Conservation (phyloP, 2,797 vertebrate species). For the Periparus ater region DNA sequence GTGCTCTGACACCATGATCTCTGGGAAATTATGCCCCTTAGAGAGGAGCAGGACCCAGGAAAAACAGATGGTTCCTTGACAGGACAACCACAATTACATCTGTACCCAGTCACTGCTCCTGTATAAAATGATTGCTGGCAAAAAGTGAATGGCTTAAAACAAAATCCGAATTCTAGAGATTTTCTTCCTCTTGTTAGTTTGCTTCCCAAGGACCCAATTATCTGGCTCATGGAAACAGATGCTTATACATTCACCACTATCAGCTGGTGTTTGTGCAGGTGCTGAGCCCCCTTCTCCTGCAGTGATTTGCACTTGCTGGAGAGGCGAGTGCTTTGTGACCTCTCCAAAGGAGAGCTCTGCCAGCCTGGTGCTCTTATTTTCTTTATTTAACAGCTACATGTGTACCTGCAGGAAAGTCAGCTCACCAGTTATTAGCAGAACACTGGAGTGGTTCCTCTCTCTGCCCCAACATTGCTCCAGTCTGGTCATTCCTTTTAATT, state of each 20-base stretch:
- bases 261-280: not conserved
- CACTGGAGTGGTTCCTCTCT: not conserved
- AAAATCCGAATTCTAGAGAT: slow-evolving; percentile 6
- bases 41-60: not conserved
- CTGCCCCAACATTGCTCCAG: not conserved
- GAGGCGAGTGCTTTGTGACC: not conserved
- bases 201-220: slow-evolving; percentile 53
- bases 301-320: not conserved
- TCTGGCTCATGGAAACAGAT: not conserved
- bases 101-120: not conserved
- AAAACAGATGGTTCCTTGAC: not conserved
- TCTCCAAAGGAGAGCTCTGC: not conserved
- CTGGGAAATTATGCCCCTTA: not conserved
- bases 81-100: not conserved
- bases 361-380: not conserved
- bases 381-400: not conserved
- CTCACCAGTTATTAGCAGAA: not conserved
- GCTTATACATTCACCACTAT: not conserved
- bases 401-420: not conserved
- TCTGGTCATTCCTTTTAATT: not conserved
- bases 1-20: not conserved
- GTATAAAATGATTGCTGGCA: not conserved
- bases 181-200: not conserved
- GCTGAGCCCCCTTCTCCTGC: not conserved
- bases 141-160: not conserved